Base-by-base conservation (phyloP, 2,797 vertebrate genomes). In the Sarcophilus harrisii region DNA sequence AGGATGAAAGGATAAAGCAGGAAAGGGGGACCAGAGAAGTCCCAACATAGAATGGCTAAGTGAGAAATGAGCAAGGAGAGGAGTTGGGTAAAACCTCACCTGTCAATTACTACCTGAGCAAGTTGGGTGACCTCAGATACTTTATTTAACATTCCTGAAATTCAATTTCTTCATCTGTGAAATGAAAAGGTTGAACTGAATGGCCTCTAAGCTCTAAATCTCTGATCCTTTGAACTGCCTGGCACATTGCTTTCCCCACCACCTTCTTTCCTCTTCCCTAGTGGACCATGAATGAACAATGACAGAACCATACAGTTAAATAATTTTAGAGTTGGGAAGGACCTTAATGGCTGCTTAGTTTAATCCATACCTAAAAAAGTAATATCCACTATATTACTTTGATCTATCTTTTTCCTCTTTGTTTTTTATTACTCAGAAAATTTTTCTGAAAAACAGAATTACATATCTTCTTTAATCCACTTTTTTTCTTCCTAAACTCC, bases 401-500 rank as follows among this genome's bases (percentile, higher is more conserved):
- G 73, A 3, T 87, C 38, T 28, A 28, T 45, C 9, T 3, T 93
- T 96, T 94, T 92, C 27, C 59, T 59, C 38, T 27, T 87, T 28
- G 13, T 60, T n/a, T 90, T 87, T 49, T 57, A 45, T 0, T 55
- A 18, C 57, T 94, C 57, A 96, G 14, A 66, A 91, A 93, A 95
- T 89, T 8, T 93, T 54, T 90, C 55, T 90, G 0, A 24, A 10
- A 24, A 4, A 27, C 4, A 1, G 9, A 81, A 81, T 24, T 0
- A 10, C 11, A 9, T 5, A 49, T 96, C 30, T 60, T 58, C 66
- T 95, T 89, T 95, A 92, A 60, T n/a, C 5, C 14, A 38, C 0
- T 38, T 91, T 11, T 5, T 0, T 96, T 97, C 93, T 87, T 87
- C 73, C 73, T 87, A 38, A 87, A 87, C 38, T 4, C 16, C 9